These are phyloP conservation scores for Drosophila pruinosa DNA, from an alignment of 1,140 invertebrate species.

Conservation along the genomic window DNA sequence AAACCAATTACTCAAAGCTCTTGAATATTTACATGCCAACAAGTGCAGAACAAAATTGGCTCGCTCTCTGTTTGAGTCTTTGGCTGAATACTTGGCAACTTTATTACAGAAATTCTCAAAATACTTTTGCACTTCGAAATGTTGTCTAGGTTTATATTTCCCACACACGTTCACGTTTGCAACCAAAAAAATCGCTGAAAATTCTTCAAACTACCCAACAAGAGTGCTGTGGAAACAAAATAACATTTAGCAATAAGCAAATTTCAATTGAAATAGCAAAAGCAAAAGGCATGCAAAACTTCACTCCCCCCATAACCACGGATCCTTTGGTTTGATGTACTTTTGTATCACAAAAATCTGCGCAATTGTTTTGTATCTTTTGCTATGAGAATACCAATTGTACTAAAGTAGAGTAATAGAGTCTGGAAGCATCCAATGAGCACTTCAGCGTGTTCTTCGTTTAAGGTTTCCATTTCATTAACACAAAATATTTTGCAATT, in stretches of 20 bases:
- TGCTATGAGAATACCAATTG: slow-evolving; percentile 16
- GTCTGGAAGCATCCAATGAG: neutral
- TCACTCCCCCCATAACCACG: neutral
- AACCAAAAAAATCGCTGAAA: slow-evolving; percentile 22
- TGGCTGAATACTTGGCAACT: slow-evolving; percentile 55
- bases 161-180: slow-evolving; percentile 32
- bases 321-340: slow-evolving; percentile 2
- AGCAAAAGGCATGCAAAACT: slow-evolving; percentile 47
- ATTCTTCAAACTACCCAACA: slow-evolving; percentile 54
- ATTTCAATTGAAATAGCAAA: slow-evolving; percentile 74
- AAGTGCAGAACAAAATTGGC: neutral
- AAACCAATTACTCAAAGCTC: slow-evolving; percentile 9
- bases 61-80: neutral
- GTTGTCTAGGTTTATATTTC: slow-evolving; percentile 38
- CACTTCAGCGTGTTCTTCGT: too few species aligned
- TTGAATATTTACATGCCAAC: slow-evolving; percentile 7
- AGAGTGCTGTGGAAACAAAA: slow-evolving; percentile 39
- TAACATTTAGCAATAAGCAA: slow-evolving; percentile 70
- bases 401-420: neutral
- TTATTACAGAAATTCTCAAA: slow-evolving; percentile 69
- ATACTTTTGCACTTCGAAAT: slow-evolving; percentile 53
- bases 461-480: neutral
- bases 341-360: slow-evolving; percentile 54
- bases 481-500: slow-evolving; percentile 32
- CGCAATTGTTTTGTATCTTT: slow-evolving; percentile 42